Conservation (phyloP, 2,888 invertebrate genomes). For the Aspidapion aeneum region DNA sequence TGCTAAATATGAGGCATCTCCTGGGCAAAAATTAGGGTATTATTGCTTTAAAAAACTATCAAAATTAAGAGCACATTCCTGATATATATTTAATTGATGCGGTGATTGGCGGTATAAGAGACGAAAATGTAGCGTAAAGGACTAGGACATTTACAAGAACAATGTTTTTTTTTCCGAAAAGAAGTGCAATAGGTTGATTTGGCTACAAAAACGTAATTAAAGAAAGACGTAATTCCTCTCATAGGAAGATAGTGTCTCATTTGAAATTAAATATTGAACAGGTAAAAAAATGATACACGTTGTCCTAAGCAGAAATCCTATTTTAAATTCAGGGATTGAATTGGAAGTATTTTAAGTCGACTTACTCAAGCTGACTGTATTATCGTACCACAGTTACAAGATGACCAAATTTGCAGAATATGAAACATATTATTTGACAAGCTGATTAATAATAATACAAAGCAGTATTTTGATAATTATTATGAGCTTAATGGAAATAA, state of each 20-base stretch:
- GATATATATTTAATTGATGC: conserved; percentile 19
- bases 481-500: conserved; percentile 22
- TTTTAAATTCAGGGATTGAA: conserved; percentile 2
- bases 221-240: neutral
- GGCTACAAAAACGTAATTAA: neutral
- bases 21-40: conserved; percentile 19
- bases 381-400: conserved; percentile 27
- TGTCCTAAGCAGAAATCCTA: conserved; percentile 18
- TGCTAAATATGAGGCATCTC: conserved; percentile 17
- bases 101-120: conserved; percentile 22
- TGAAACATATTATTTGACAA: conserved; percentile 17
- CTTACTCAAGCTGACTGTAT: conserved; percentile 29
- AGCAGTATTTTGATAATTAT: conserved; percentile 26
- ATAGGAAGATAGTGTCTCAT: neutral
- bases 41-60: conserved; percentile 25
- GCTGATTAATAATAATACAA: conserved; percentile 16
- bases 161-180: neutral
- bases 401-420: conserved; percentile 24
- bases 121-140: conserved; percentile 15
- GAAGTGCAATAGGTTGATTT: neutral
- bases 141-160: neutral
- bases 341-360: conserved; percentile 18
- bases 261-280: conserved; percentile 22
- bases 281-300: conserved; percentile 20
- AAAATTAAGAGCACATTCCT: conserved; percentile 13